Conservation (phyloP, 2,888 invertebrate genomes). For the Lithophane socia region DNA sequence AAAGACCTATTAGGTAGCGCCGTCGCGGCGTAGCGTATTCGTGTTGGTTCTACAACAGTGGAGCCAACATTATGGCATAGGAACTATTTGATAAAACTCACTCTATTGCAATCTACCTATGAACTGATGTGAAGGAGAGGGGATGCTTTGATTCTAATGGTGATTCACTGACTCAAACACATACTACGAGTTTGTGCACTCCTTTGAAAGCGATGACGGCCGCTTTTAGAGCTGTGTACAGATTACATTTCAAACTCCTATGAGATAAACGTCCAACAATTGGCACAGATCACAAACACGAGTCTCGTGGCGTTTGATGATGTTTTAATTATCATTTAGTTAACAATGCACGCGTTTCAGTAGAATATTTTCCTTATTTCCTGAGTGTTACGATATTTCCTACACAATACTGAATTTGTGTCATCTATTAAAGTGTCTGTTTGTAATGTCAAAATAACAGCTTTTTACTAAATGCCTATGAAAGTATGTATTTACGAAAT, state of each 20-base stretch:
- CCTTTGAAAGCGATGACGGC: slow-evolving; percentile 19
- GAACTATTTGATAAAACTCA: too few relatives aligned
- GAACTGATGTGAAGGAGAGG: not conserved
- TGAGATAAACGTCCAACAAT: slow-evolving; percentile 13
- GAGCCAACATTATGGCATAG: too few relatives aligned
- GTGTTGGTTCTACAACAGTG: too few relatives aligned
- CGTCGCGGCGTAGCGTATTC: too few relatives aligned
- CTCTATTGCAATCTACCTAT: too few relatives aligned
- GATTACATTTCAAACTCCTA: slow-evolving; percentile 10
- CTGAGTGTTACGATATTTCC: slow-evolving; percentile 20
- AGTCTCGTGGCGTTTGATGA: slow-evolving; percentile 11
- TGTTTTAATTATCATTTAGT: slow-evolving; percentile 34
- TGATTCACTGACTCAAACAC: slow-evolving; percentile 19
- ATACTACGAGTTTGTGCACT: not conserved
- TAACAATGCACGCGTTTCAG: slow-evolving; percentile 22
- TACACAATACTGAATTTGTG: slow-evolving; percentile 12
- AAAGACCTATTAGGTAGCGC: too few relatives aligned
- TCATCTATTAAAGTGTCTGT: not conserved
- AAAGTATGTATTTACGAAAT: too few relatives aligned
- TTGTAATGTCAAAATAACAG: too few relatives aligned
- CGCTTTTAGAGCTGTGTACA: slow-evolving; percentile 14
- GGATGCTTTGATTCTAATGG: not conserved
- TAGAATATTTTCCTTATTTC: slow-evolving; percentile 21
- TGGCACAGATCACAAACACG: slow-evolving; percentile 18
- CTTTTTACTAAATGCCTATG: too few relatives aligned